phyloP scores from a whole-genome alignment of 2,888 invertebrate species.

The Tiliacea citrago region DNA sequence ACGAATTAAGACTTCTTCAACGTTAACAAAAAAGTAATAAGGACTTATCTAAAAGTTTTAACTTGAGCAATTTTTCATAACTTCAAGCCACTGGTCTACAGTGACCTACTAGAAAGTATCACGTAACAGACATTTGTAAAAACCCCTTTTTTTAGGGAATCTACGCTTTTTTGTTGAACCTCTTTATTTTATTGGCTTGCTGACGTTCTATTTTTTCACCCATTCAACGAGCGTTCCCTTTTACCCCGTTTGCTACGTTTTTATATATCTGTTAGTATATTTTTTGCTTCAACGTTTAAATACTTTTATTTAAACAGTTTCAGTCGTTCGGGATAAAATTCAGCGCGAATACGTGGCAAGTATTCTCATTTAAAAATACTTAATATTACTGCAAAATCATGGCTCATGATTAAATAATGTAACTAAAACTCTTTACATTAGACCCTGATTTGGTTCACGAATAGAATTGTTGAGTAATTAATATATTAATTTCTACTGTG shows the following conservation, averaged over 20 bases:
- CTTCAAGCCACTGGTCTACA: conserved; percentile 72
- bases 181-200: conserved; percentile 71
- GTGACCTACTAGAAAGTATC: conserved; percentile 74
- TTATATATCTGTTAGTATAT: conserved; percentile 8
- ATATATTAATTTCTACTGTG: not conserved
- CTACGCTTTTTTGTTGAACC: conserved; percentile 68
- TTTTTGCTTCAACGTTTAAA: conserved; percentile 47
- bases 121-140: conserved; percentile 78
- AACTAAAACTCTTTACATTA: not conserved
- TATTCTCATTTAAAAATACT: conserved; percentile 26
- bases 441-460: not conserved
- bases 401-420: conserved; percentile 20
- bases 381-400: conserved; percentile 1
- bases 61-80: conserved; percentile 83
- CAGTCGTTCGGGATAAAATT: conserved; percentile 24
- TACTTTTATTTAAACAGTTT: conserved; percentile 31
- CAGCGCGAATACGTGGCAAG: not conserved
- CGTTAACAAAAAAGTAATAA: conserved; percentile 73
- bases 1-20: conserved; percentile 62
- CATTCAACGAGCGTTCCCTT: conserved; percentile 56
- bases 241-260: conserved; percentile 36
- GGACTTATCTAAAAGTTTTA: conserved; percentile 80
- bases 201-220: conserved; percentile 68
- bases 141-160: conserved; percentile 68
- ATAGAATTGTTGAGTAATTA: not conserved